Base-by-base conservation (phyloP, 2,113 vertebrate species). In the Epinephelus moara region DNA sequence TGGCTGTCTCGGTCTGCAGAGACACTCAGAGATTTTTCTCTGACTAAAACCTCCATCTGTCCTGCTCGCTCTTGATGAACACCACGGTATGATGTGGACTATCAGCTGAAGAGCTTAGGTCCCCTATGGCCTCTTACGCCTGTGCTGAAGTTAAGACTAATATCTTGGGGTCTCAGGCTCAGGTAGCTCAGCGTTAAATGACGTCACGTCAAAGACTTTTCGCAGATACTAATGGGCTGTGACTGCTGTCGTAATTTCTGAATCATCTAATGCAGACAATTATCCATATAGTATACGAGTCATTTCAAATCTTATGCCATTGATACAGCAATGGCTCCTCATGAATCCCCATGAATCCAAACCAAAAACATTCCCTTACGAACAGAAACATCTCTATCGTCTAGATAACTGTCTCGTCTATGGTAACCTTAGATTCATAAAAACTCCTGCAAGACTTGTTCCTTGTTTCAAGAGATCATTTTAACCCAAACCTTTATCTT, bases 1-100 rank as follows among this genome's bases (percentile, higher is more conserved):
- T 55, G 69, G 30, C 80, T 63, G 70, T 84, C 67, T 80, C 56
- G 4, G 27, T 85, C 77, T 87, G 76, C 76, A 84, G 67, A 83
- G 23, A 67, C 66, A 27, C 56, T 47, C 18, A 40, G 71, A 30
- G 61, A 63, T 85, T 84, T 82, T 67, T 63, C 79, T 82, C 70
- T 40, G 42, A 84, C 33, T 72, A 62, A 82, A 69, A 50, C 70
- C 68, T 80, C 66, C 67, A 84, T 79, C 60, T 84, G 49, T 84
- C 75, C 75, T 71, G 13, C 62, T 73, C 18, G 3, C 13, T 67
- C 30, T 64, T 33, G 61, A 80, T 70, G 68, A 81, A 72, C 52
- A 69, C 42, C 57, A 21, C 69, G 76, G 64, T 42, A n/a, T 40
- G 23, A 30, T 72, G 56, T 55, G 77, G 52, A 57, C 27, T 25